Evolutionary conservation across 2,888 invertebrate genomes (phyloP).

Genomic region (Philonicus albiceps): DNA sequence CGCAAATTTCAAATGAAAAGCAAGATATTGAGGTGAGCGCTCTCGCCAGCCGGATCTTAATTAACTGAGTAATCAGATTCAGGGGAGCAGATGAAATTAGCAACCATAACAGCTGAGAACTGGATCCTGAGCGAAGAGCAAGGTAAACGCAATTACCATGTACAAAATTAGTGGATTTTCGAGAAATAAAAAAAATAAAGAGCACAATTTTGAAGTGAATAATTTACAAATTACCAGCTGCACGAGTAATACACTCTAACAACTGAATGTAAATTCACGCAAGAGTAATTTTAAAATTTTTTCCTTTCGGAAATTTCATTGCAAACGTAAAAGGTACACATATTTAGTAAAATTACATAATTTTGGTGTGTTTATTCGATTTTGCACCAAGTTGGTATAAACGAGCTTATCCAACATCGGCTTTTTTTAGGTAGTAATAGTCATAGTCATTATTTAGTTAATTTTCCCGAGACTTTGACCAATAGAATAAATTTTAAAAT

Average conservation of each 20-base stretch:
- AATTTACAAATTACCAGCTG: neutral
- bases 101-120: neutral
- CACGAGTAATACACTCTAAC: neutral
- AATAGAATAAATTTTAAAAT: too few relatives aligned
- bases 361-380: too few relatives aligned
- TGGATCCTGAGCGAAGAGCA: neutral
- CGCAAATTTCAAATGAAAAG: conserved; percentile 29
- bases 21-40: conserved; percentile 25
- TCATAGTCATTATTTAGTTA: too few relatives aligned
- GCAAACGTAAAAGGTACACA: too few relatives aligned
- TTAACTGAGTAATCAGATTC: conserved; percentile 24
- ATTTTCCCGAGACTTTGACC: too few relatives aligned
- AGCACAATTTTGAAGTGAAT: neutral
- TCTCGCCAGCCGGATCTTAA: neutral
- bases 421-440: too few relatives aligned
- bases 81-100: conserved; percentile 20
- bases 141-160: neutral
- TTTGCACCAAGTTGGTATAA: too few relatives aligned
- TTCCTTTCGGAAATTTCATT: too few relatives aligned
- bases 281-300: too few relatives aligned
- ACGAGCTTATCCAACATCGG: too few relatives aligned
- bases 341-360: too few relatives aligned
- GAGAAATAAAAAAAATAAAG: neutral
- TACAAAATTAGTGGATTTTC: neutral
- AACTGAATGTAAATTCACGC: too few relatives aligned